Conservation (phyloP, 2,113 vertebrate species). For the Lasiurus borealis region DNA sequence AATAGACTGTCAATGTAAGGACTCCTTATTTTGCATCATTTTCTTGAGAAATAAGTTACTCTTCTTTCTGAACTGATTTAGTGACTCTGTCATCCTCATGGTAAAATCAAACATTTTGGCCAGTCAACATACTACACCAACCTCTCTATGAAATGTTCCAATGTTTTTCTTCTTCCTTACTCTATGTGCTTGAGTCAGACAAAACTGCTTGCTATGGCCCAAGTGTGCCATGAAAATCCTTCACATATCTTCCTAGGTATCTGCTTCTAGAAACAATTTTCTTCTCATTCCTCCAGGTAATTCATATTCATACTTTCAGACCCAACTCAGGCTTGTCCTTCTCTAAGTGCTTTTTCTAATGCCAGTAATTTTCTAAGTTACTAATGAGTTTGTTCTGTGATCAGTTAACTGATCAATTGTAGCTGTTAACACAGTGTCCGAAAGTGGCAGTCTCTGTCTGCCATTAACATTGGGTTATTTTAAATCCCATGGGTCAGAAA, state of each 20-base stretch:
- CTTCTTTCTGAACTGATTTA: conserved; percentile 4
- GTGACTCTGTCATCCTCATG: background rate
- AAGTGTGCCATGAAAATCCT: background rate
- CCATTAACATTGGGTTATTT: background rate
- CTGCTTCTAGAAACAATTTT: background rate
- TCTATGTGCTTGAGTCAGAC: background rate
- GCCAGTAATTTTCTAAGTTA: background rate
- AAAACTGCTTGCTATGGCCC: background rate
- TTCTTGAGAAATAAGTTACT: conserved; percentile 37
- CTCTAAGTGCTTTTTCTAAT: background rate
- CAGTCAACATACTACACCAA: background rate
- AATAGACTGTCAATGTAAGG: background rate
- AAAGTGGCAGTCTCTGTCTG: background rate
- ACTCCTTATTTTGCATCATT: conserved; percentile 33
- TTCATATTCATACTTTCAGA: background rate
- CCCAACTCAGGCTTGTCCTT: background rate
- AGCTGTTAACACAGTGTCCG: background rate
- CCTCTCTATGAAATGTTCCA: background rate
- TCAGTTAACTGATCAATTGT: background rate
- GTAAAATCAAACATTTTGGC: conserved; percentile 19
- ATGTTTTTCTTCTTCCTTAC: background rate
- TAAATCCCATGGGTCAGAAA: background rate
- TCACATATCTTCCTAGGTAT: background rate
- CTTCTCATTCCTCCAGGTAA: background rate
- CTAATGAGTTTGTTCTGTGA: background rate